Base-by-base conservation (phyloP, 2,888 invertebrate species). In the Drosophila kuntzei region DNA sequence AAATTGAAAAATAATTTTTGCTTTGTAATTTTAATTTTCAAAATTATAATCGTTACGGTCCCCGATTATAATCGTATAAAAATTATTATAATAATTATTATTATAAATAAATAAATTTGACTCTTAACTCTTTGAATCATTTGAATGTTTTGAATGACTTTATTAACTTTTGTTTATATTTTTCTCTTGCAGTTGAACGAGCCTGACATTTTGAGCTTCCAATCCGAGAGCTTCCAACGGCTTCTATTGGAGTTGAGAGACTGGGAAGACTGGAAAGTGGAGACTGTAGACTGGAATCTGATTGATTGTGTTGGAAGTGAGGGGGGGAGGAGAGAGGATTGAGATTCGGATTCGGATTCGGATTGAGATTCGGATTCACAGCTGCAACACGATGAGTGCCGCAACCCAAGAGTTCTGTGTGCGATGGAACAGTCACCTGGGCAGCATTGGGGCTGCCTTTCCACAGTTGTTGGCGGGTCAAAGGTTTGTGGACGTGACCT, bases 401-500 rank as follows among this genome's bases (percentile, higher is more conserved):
- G 55, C 71, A 58, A 74, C 84, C 47, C 92, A 92, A 64, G 92
- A 92, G 76, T 92, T 92, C 77, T 92, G 92, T 70, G 92, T 92
- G 14, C 90, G 92, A 41, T 92, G 92, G 92, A 92, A 92, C 76
- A 92, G 92, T 76, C 92, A 92, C 74, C 78, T 92, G 69, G 92
- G 92, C 14, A 92, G 92, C 77, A 90, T 92, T 61, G 92, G 92
- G 0, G 92, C 92, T 4, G 92, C 92, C 6, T 92, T 92, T 80
- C 92, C 92, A 2, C 92, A 92, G 74, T 79, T 92, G 3, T 76
- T 92, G 55, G 92, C 92, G 7, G 92, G 92, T 0, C 92, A 92
- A 60, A 85, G 92, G 27, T 97, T 97, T 90, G 97, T 97, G 0
- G 97, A 97, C 92, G 97, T 97, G 50, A 97, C 97, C 0, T 92